Evolutionary conservation across 2,888 invertebrate genomes (phyloP), one percentile per base, ranked within the genome.

Genomic region (Eilema griseolum): DNA sequence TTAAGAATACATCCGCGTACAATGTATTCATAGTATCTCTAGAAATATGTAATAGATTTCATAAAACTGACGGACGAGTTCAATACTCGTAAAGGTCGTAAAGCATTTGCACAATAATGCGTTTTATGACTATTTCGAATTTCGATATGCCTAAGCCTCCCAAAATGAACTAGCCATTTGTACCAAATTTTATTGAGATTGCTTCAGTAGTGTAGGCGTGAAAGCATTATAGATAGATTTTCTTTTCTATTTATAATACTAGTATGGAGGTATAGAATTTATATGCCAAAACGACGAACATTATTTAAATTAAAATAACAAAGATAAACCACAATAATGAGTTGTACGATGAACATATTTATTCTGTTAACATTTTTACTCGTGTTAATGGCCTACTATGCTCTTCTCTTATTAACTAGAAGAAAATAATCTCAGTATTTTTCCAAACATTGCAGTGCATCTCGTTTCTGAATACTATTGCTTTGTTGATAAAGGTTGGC

Each of bases 401-500:
- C 46, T 20, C 5, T 46, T 46, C 2, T 20, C 8, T 16, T 46
- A 16, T 7, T 20, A 7, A 46, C 7, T 20, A 20, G 20, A 46
- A 5, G 7, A 20, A 46, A 20, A 7, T 20, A 46, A 20, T 46
- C 1, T 20, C 46, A 20, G 85, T 96, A 97, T 84, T 97, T 96
- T 57, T 96, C 95, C 67, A 98, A 87, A 11, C 97, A 95, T 20
- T 73, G 37, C 1, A 83, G 57, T 0, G 94, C 93, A 76, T 93
- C 95, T 28, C 96, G 95, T 75, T 96, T 96, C 88, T 98, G 98
- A 69, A 98, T 88, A 66, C 93, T 95, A 88, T 97, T 97, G 73
- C 96, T 96, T 80, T 96, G 96, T 61, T 96, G 95, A 88, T 98
- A 98, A 23, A 97, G 87, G 75, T 96, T 95, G 0, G 97, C 97